phyloP scores from a whole-genome alignment of 1,140 invertebrate genomes.

The Calosoma granatense region DNA sequence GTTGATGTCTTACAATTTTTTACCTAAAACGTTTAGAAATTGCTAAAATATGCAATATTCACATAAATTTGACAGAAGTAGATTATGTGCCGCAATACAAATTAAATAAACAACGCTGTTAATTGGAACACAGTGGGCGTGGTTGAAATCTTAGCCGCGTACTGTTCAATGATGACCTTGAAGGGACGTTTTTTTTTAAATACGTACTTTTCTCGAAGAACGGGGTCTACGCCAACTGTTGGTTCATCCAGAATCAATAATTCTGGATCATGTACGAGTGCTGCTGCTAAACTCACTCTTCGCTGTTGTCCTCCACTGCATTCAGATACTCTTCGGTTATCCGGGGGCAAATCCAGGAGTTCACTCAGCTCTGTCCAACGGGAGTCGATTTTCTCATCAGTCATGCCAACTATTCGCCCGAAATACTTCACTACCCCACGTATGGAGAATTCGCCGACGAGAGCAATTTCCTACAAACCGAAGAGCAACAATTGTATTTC shows the following conservation, averaged over 20 bases:
- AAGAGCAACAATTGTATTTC: background rate
- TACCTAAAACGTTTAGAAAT: no score
- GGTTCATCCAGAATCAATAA: slow-evolving; percentile 87
- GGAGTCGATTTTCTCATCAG: slow-evolving; percentile 47
- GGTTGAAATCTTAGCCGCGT: no score
- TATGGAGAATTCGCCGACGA: slow-evolving; percentile 80
- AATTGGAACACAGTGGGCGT: no score
- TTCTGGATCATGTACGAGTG: slow-evolving; percentile 78
- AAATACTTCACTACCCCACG: slow-evolving; percentile 80
- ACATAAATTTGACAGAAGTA: no score
- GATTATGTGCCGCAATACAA: no score
- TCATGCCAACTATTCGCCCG: slow-evolving; percentile 75
- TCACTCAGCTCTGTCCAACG: slow-evolving; percentile 57
- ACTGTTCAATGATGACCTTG: no score
- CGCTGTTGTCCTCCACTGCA: slow-evolving; percentile 83
- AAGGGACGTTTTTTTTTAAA: no score
- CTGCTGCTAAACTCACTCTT: slow-evolving; percentile 75
- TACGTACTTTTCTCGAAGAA: slow-evolving; percentile 67
- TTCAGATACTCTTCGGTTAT: slow-evolving; percentile 37
- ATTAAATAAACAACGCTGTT: no score
- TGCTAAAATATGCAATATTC: no score
- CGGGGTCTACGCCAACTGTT: slow-evolving; percentile 83
- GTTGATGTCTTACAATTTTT: no score
- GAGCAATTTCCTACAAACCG: slow-evolving; percentile 66
- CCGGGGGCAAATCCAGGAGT: slow-evolving; percentile 62